Evolutionary conservation across 23 tunicate genomes (phyloP).

Genomic region (Corella eumyota): DNA sequence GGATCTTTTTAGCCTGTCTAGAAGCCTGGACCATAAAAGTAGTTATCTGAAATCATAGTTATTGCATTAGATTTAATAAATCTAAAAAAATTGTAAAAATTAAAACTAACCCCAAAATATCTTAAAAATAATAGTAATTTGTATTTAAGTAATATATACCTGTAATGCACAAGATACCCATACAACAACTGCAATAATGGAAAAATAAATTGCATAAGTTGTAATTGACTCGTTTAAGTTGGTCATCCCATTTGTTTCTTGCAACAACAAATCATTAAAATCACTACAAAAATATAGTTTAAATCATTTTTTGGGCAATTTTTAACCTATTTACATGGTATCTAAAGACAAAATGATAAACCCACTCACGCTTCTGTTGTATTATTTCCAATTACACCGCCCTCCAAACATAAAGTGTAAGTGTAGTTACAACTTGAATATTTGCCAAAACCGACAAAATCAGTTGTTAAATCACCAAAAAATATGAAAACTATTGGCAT

Average conservation of each 20-base stretch:
- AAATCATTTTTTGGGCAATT: too few relatives aligned
- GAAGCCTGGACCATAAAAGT: background rate
- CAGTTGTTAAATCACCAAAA: background rate
- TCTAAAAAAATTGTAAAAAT: too few relatives aligned
- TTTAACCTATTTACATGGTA: too few relatives aligned
- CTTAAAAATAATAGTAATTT: too few relatives aligned
- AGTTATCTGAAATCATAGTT: too few relatives aligned
- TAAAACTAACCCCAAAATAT: too few relatives aligned
- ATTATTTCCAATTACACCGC: background rate
- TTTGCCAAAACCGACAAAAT: background rate
- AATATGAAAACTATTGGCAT: slow-evolving; percentile 7
- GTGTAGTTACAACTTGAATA: slow-evolving; percentile 1
- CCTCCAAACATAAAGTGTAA: slow-evolving; percentile 1
- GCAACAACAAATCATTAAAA: background rate
- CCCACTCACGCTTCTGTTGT: slow-evolving; percentile 1
- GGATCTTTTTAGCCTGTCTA: slow-evolving; percentile 31
- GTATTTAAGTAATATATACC: too few relatives aligned
- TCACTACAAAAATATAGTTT: slow-evolving; percentile 1
- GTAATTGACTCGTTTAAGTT: slow-evolving; percentile 8
- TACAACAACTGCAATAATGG: slow-evolving; percentile 26
- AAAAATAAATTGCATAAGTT: slow-evolving; percentile 11
- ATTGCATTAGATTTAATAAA: too few relatives aligned
- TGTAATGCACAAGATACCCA: slow-evolving; percentile 44
- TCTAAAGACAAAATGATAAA: too few relatives aligned
- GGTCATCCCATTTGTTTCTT: too few relatives aligned